Percentiles rank a stretch among this genome's conserved stretches.
These are phyloP conservation scores for Myoxocephalus aenaeus DNA, from an alignment of 2,797 vertebrate species.

Conservation along the genomic window DNA sequence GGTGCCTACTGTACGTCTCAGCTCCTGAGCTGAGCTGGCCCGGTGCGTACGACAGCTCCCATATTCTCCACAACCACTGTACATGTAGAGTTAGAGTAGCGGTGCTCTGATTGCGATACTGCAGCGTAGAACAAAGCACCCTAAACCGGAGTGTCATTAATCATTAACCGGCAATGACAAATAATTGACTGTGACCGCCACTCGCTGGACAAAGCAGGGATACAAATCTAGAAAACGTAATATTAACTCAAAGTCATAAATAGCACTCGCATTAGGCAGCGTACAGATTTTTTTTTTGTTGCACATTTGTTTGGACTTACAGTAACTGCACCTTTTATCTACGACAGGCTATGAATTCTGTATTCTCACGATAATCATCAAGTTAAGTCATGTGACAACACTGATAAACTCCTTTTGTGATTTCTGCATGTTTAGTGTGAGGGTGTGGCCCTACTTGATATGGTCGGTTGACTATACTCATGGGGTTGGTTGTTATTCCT, in stretches of 20 bases:
- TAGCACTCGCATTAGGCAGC: background rate
- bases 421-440: background rate
- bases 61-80: background rate
- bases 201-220: background rate
- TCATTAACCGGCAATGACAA: slow-evolving; percentile 38
- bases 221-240: background rate
- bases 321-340: background rate
- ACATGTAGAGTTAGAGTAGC: background rate
- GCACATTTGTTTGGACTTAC: background rate
- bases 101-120: background rate
- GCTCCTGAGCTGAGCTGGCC: background rate
- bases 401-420: background rate
- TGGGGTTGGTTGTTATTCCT: background rate
- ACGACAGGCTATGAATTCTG: background rate
- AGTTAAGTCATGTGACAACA: background rate
- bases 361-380: background rate
- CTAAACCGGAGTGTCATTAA: slow-evolving; percentile 6
- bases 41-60: background rate
- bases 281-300: background rate
- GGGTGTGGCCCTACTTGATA: too few relatives aligned
- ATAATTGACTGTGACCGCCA: background rate
- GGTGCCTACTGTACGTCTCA: background rate
- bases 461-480: background rate
- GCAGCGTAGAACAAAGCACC: slow-evolving; percentile 12
- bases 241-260: slow-evolving; percentile 21